Base-by-base conservation (phyloP, 2,888 invertebrate species). In the Taenaris catops region DNA sequence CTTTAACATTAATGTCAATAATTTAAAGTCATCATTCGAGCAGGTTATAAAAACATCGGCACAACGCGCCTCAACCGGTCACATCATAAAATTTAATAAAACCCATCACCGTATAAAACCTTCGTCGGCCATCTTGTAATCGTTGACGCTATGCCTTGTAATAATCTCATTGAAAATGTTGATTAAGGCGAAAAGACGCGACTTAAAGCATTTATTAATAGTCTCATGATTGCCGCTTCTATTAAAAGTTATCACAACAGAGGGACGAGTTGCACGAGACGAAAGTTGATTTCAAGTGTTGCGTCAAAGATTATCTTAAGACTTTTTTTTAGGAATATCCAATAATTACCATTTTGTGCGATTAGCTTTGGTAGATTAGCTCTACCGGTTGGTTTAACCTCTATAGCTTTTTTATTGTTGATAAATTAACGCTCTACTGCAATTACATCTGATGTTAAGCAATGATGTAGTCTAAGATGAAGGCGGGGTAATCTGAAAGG, bases 121-220 rank as follows among this genome's bases (percentile, higher is more conserved):
- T 25, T 38, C 39, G 41, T 32, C 51, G 45, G 59, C 66, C 59
- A 60, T 59, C 38, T 58, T 57, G 55, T 46, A 49, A 52, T 49
- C 40, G 23, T 37, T 32, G 46, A 48, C 53, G 55, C 38, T 41
- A 24, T 53, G 58, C 51, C 58, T 44, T 66, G 64, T 63, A 70
- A 71, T 66, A 68, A 70, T 66, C 68, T 64, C 66, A 73, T 73
- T 73, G 66, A 70, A 68, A 66, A 71, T 66, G 68, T 72, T 73
- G 71, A 74, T 72, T 70, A 67, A 73, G 67, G 62, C 60, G 63
- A 62, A 58, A 62, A 67, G 64, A 68, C 60, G 63, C 63, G 62
- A 63, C 53, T 53, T 51, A 55, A 53, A 51, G 50, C 49, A 57
- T 49, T 67, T 67, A 71, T 73, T 74, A 72, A 74, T 73, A 72